Base-by-base conservation (phyloP, 2,113 vertebrate species). In the Atlantisia rogersi region DNA sequence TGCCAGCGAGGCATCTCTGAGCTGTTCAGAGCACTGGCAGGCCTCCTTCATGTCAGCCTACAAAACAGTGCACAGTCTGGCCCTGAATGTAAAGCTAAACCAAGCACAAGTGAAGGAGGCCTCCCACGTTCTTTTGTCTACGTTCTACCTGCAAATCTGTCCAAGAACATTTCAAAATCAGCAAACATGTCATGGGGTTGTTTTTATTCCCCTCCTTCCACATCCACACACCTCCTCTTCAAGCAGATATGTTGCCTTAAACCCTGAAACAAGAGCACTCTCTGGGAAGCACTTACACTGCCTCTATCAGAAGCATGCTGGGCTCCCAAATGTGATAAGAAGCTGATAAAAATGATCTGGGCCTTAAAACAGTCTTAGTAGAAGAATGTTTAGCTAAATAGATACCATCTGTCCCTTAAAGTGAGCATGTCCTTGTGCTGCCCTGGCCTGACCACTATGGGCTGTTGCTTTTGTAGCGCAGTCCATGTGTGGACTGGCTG, bases 261-360 rank as follows among this genome's bases (percentile, higher is more conserved):
- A 96, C 93, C 86, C 73, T 95, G 85, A 95, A 95, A 96, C 83
- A 88, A 65, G 91, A 96, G 85, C 29, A 62, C 40, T 85, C 64
- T 94, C 95, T 91, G 68, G 76, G 85, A 94, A 97, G 80, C 86
- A 78, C 71, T 96, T 95, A 78, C 62, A 46, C 67, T 90, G 88
- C 88, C 79, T 97, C 96, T 85, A 94, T 78, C 84, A 94, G 92
- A 97, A 94, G 82, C 89, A 92, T 90, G 86, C 73, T 85, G 88
- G 81, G 94, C 56, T 97, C 91, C 90, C 79, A 94, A 96, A 97
- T 93, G 92, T 78, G 94, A 94, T 97, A 98, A 97, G 97, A 95
- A 92, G 92, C 82, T 91, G 84, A 95, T 97, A 95, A 97, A 95
- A 97, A 96, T 86, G 92, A 96, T 92, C 90, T 91, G 79, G 78